Percentiles rank a stretch among this genome's conserved stretches.
Conservation (phyloP, 2,113 vertebrate species). For the Lepisosteus osseus region DNA sequence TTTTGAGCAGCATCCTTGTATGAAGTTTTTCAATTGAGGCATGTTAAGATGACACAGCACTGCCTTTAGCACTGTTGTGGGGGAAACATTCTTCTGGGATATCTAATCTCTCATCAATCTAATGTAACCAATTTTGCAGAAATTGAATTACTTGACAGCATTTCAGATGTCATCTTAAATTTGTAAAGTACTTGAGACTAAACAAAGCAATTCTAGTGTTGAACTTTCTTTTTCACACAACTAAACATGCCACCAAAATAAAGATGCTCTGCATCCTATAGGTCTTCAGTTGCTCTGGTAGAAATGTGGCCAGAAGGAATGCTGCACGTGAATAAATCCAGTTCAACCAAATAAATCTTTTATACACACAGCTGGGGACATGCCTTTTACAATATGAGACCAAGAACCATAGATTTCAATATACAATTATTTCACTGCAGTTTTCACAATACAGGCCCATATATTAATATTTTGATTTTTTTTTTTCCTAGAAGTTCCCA, state of each 20-base stretch:
- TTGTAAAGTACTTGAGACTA: too few species aligned
- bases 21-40: too few species aligned
- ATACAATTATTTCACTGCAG: not conserved
- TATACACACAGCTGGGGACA: not conserved
- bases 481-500: not conserved
- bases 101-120: too few species aligned
- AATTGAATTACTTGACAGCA: too few species aligned
- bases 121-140: too few species aligned
- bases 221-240: constrained; percentile 8
- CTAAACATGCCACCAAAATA: not conserved
- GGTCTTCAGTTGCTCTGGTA: not conserved
- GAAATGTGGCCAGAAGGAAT: not conserved
- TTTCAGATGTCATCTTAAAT: too few species aligned
- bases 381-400: not conserved
- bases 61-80: too few species aligned
- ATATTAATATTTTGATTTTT: not conserved
- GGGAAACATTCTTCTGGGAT: too few species aligned
- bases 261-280: constrained; percentile 17
- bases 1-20: too few species aligned
- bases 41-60: too few species aligned
- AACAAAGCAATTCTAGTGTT: not conserved
- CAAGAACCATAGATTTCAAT: not conserved
- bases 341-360: not conserved
- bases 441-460: constrained; percentile 1
- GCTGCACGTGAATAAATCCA: not conserved